Conservation (phyloP, 2,113 vertebrate species). For the Neotoma lepida region DNA sequence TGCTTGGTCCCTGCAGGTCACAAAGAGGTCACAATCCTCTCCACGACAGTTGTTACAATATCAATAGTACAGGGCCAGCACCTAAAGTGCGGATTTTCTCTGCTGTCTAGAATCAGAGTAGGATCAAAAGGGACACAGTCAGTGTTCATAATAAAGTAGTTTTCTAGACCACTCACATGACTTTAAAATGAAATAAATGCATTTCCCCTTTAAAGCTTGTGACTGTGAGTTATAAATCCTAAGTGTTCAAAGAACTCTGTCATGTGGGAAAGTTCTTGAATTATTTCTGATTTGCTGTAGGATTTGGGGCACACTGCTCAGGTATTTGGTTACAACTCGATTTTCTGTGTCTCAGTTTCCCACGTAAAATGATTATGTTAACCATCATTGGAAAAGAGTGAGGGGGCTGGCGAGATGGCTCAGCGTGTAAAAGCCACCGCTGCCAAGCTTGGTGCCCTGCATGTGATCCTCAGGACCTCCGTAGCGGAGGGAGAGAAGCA, state of each 20-base stretch:
- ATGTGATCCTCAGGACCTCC: not conserved
- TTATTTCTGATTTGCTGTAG: not conserved
- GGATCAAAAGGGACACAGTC: not conserved
- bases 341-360: not conserved
- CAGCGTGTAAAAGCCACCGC: not conserved
- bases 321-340: not conserved
- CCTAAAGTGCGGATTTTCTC: not conserved
- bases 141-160: not conserved
- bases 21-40: not conserved
- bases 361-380: not conserved
- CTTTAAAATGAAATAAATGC: conserved; percentile 17
- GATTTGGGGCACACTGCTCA: not conserved
- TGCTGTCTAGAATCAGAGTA: not conserved
- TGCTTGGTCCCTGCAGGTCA: not conserved
- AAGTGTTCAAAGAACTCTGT: not conserved
- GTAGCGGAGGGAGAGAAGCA: not conserved
- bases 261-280: not conserved
- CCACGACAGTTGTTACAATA: not conserved
- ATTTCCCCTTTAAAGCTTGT: not conserved
- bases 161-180: not conserved
- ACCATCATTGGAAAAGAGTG: not conserved
- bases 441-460: not conserved
- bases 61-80: not conserved
- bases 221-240: not conserved
- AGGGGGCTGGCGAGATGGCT: rapidly evolving